Evolutionary conservation across 2,888 invertebrate species (phyloP).

Genomic region (Cistogaster globosa): DNA sequence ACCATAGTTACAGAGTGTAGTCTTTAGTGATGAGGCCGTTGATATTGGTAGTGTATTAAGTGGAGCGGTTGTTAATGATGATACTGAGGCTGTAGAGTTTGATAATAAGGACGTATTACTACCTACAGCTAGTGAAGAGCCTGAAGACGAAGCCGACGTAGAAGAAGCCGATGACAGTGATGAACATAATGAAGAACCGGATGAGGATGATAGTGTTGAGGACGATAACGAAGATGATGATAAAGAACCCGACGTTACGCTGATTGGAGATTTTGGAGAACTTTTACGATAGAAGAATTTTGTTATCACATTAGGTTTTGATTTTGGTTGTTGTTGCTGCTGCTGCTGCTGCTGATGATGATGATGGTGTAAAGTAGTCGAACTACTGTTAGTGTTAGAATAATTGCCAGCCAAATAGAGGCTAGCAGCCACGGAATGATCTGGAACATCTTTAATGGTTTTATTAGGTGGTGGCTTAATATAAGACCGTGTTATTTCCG

Average conservation of each 20-base stretch:
- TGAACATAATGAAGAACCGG: constrained; percentile 76
- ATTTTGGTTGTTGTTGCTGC: constrained; percentile 76
- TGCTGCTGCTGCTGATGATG: constrained; percentile 60
- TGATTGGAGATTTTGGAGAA: constrained; percentile 81
- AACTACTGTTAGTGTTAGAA: constrained; percentile 69
- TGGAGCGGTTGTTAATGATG: constrained; percentile 78
- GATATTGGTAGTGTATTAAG: constrained; percentile 78
- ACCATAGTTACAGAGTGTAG: constrained; percentile 80
- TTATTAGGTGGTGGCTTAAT: constrained; percentile 88
- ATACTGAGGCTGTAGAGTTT: constrained; percentile 77
- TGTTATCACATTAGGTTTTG: constrained; percentile 82
- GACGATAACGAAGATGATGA: constrained; percentile 76
- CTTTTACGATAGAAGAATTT: constrained; percentile 83
- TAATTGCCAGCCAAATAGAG: constrained; percentile 65
- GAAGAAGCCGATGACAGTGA: constrained; percentile 76
- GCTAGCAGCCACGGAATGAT: constrained; percentile 75
- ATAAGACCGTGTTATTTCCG: constrained; percentile 87
- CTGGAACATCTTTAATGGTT: constrained; percentile 87
- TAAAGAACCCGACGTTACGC: constrained; percentile 75
- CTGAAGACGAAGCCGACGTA: constrained; percentile 76
- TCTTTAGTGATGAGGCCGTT: constrained; percentile 80
- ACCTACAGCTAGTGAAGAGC: constrained; percentile 74
- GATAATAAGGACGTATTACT: constrained; percentile 73
- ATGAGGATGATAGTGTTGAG: constrained; percentile 76
- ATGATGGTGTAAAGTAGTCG: constrained; percentile 60